Evolutionary conservation across 1,140 invertebrate species (phyloP), one percentile per base, ranked within the genome.

Genomic region (Gonioctena quinquepunctata): DNA sequence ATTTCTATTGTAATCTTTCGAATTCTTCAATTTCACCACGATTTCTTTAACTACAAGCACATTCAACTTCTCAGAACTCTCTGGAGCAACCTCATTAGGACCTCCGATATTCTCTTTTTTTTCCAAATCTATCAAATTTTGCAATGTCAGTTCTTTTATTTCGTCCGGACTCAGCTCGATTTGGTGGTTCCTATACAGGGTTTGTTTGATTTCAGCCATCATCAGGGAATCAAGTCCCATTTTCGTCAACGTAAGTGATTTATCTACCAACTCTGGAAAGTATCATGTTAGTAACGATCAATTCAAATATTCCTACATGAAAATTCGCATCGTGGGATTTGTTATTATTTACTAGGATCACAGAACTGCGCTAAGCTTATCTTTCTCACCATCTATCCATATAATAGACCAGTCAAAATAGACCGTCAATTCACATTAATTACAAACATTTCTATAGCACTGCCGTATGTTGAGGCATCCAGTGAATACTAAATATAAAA

Each of bases 171-270:
- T 62, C 18, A 66, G 49, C 13, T 69, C 63, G 1, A 73, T 66
- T n/a, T 69, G 87, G 78, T 85, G 89, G 61, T 89, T 87, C 64
- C 88, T 76, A 74, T 91, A 89, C 5, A 91, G 79, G 5, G 86
- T 86, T 75, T 91, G 90, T 75, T 90, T 90, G 48, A 91, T 86
- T 80, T 91, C 90, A 2, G 90, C 88, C 61, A 87, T 87, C 89
- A 92, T 91, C 62, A 91, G 80, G 3, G 89, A 90, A 76, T 92
- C 90, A 69, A 92, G 83, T 42, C 90, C 90, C 11, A 91, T 82
- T 77, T 91, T 89, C 26, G 88, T 88, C 2, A 95, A 81, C 0
- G 88, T 89, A 2, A 33, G 33, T 1, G 60, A 74, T 13, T 71
- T 65, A 27, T 76, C 75, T 11, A 74, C 62, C 11, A 67, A n/a